phyloP scores from a whole-genome alignment of 2,888 invertebrate species.

The Drosophila tanythrix region DNA sequence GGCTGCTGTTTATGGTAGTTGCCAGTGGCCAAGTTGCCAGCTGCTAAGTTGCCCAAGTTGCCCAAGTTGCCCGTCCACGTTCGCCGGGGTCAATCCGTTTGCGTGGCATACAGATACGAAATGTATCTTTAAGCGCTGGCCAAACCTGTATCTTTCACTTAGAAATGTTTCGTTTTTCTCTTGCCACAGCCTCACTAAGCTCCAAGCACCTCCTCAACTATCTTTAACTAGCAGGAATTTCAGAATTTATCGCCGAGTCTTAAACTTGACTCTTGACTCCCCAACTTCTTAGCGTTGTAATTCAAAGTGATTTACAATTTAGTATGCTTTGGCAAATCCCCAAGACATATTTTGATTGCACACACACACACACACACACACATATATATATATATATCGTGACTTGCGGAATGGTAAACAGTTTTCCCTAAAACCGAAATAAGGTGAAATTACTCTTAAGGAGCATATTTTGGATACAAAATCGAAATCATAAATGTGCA shows the following conservation, averaged over 20 bases:
- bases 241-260: slow-evolving; percentile 7
- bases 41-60: slow-evolving; percentile 18
- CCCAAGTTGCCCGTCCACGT: slow-evolving; percentile 5
- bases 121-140: slow-evolving; percentile 16
- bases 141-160: slow-evolving; percentile 57
- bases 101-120: slow-evolving; percentile 35
- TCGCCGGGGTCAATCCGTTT: slow-evolving; percentile 61
- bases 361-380: too few relatives aligned
- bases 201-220: slow-evolving; percentile 2
- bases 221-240: slow-evolving; percentile 10
- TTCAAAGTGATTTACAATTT: not conserved
- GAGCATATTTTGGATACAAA: not conserved
- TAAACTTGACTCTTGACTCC: not conserved
- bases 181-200: not conserved
- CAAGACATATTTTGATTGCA: not conserved
- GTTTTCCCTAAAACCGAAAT: too few relatives aligned
- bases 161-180: slow-evolving; percentile 27
- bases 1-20: slow-evolving; percentile 65
- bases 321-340: not conserved
- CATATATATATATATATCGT: not conserved
- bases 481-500: not conserved
- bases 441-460: not conserved
- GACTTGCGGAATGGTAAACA: not conserved
- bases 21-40: slow-evolving; percentile 40
- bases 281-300: not conserved